A percentile compares a stretch with the other conserved stretches of the same genome.
Conservation (phyloP, 53 echinoderm and acorn worm species). For the Stichopus horrens region DNA sequence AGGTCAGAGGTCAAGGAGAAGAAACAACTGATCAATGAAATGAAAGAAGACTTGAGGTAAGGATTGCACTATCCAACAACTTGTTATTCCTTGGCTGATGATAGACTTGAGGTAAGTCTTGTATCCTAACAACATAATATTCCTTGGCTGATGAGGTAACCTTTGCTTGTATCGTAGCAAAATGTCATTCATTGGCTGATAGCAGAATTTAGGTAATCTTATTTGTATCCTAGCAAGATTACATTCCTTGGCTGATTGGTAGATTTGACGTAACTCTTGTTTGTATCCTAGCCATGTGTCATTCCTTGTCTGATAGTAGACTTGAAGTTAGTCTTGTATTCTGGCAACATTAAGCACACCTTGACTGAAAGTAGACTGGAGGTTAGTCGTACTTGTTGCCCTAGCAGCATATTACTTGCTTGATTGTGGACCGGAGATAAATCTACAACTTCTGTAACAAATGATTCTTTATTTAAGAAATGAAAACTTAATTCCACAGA, state of each 20-base stretch:
- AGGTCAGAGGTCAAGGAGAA: conserved; percentile 74
- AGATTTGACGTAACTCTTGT: conserved; percentile 58
- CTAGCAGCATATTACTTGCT: too few species aligned
- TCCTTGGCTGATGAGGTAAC: too few species aligned
- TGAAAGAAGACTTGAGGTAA: conserved; percentile 75
- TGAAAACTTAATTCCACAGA: too few species aligned
- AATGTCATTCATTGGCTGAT: neutral
- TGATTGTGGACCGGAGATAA: too few species aligned
- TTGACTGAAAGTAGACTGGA: neutral
- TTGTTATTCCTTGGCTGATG: too few species aligned
- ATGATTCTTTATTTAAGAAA: too few species aligned
- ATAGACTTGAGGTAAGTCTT: too few species aligned
- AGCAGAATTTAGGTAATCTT: neutral
- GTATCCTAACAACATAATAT: too few species aligned
- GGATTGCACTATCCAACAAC: neutral
- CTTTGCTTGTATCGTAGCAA: neutral
- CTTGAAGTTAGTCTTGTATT: conserved; percentile 55
- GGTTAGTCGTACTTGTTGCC: neutral
- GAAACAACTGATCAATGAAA: conserved; percentile 71
- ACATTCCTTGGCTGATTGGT: conserved; percentile 71
- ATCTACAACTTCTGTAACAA: too few species aligned
- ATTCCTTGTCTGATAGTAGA: conserved; percentile 69
- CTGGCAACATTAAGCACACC: neutral
- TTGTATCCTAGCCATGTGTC: conserved; percentile 57
- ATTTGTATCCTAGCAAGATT: neutral